A percentile compares a stretch with the other conserved stretches of the same genome.
phyloP scores from a whole-genome alignment of 1,140 invertebrate genomes.

The Drosophila nannoptera region DNA sequence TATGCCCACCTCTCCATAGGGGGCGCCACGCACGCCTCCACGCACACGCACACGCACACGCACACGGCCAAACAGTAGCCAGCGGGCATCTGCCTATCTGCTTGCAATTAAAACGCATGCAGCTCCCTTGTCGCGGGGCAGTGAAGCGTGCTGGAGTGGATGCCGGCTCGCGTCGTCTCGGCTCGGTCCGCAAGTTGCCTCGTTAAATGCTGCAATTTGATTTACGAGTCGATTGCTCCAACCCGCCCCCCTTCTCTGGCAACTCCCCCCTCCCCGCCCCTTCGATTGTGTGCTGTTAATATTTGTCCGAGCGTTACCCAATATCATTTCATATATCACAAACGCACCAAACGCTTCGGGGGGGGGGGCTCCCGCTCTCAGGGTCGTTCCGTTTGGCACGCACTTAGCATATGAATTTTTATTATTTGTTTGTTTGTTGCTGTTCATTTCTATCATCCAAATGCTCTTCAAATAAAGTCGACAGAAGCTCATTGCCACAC shows the following conservation, averaged over 20 bases:
- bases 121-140: slow-evolving; percentile 44
- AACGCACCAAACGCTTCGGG: background rate
- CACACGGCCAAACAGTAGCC: background rate
- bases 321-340: slow-evolving; percentile 41
- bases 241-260: background rate
- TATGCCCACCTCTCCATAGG: slow-evolving; percentile 17
- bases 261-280: background rate
- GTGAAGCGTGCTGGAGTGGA: slow-evolving; percentile 46
- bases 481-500: slow-evolving; percentile 54
- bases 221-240: slow-evolving; percentile 48
- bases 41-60: slow-evolving; percentile 5
- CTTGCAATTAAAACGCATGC: slow-evolving; percentile 55
- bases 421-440: slow-evolving; percentile 14
- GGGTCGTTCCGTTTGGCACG: slow-evolving; percentile 60
- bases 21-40: slow-evolving; percentile 45
- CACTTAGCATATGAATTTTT: slow-evolving; percentile 65
- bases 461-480: slow-evolving; percentile 50
- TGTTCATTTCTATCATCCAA: slow-evolving; percentile 12
- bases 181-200: slow-evolving; percentile 29
- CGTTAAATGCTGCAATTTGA: slow-evolving; percentile 50
- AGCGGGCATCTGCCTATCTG: slow-evolving; percentile 9
- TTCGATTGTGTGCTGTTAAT: background rate
- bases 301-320: slow-evolving; percentile 33
- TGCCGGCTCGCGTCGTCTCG: slow-evolving; percentile 1
- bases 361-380: slow-evolving; percentile 26